These are phyloP conservation scores for Papilio polyxenes DNA, from an alignment of 1,140 invertebrate species.

Conservation along the genomic window DNA sequence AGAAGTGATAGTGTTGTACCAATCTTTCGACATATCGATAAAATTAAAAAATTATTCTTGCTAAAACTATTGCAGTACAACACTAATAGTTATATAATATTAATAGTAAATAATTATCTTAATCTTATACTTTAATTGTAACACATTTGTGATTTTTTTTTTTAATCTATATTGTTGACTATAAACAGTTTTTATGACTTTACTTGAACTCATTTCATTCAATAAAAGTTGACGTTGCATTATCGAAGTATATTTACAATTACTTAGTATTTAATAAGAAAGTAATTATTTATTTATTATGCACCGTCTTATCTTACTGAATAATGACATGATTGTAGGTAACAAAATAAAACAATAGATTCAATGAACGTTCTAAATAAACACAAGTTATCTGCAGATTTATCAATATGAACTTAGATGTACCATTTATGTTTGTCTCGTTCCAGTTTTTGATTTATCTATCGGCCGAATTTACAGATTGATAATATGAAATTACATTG, in stretches of 20 bases:
- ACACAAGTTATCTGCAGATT: slow-evolving; percentile 14
- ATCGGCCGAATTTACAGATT: neutral
- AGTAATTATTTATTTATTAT: slow-evolving; percentile 4
- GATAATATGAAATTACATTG: neutral
- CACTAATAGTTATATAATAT: too few relatives aligned
- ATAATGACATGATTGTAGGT: slow-evolving; percentile 11
- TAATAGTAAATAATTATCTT: neutral
- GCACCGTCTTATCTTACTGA: slow-evolving; percentile 17
- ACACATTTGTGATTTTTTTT: neutral
- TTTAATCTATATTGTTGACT: neutral
- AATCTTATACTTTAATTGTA: neutral
- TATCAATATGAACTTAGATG: slow-evolving; percentile 3
- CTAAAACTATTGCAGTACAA: too few relatives aligned
- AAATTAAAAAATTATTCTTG: neutral
- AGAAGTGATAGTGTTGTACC: slow-evolving; percentile 44
- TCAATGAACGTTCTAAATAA: slow-evolving; percentile 16
- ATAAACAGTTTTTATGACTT: neutral
- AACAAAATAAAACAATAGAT: neutral
- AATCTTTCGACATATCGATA: neutral
- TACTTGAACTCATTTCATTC: neutral
- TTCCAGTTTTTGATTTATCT: neutral
- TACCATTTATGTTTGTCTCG: neutral
- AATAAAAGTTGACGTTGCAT: slow-evolving; percentile 7
- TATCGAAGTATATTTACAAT: slow-evolving; percentile 16
- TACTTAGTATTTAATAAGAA: slow-evolving; percentile 6